Evolutionary conservation across 2,888 invertebrate species (phyloP).

Genomic region (Epistrophella euchroma): DNA sequence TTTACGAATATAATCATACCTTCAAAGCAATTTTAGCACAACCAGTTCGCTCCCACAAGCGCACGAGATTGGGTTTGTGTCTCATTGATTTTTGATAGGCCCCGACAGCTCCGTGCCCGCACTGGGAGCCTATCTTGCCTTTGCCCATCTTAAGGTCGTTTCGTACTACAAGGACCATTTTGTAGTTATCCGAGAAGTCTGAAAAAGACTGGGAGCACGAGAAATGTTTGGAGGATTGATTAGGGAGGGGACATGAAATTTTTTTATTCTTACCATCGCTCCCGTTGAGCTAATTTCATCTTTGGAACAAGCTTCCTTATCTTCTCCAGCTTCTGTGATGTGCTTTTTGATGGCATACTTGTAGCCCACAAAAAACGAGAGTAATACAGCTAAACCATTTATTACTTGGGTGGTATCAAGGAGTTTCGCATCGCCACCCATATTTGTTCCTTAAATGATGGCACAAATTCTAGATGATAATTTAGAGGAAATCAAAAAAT

Average conservation of each 20-base stretch:
- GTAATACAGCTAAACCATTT: conserved; percentile 83
- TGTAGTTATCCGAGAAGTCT: conserved; percentile 86
- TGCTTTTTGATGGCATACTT: conserved; percentile 82
- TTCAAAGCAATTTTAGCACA: conserved; percentile 95
- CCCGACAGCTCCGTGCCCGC: conserved; percentile 96
- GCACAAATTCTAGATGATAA: neutral
- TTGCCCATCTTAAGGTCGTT: conserved; percentile 97
- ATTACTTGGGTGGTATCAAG: conserved; percentile 82
- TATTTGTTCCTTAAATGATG: conserved; percentile 21
- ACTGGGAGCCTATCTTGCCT: conserved; percentile 97
- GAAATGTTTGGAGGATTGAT: neutral
- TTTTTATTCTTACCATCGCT: conserved; percentile 34
- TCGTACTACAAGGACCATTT: conserved; percentile 93
- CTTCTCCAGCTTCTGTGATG: conserved; percentile 77
- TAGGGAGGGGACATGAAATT: neutral
- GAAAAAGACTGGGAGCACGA: conserved; percentile 77
- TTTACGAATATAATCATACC: conserved; percentile 80
- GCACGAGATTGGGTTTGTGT: conserved; percentile 86
- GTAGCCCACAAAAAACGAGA: conserved; percentile 84
- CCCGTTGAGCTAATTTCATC: conserved; percentile 43
- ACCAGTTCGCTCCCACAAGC: conserved; percentile 87
- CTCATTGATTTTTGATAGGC: conserved; percentile 90
- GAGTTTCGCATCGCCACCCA: conserved; percentile 78
- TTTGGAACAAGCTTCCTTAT: conserved; percentile 56
- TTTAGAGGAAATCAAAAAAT: neutral